Conservation (phyloP, 1,140 invertebrate species). For the Dermatophagoides farinae region DNA sequence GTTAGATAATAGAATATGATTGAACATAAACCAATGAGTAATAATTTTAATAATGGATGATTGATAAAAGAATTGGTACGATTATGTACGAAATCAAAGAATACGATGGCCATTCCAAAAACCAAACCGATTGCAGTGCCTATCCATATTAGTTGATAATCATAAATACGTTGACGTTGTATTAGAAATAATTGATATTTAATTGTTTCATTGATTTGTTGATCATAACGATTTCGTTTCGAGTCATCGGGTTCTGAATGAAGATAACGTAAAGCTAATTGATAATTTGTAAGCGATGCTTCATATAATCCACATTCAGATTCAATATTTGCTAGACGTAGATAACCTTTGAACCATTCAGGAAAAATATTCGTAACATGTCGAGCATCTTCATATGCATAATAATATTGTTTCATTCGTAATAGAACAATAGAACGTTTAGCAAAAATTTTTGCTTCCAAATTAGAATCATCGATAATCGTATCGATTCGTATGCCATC, state of each 20-base stretch:
- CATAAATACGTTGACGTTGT: slow-evolving; percentile 31
- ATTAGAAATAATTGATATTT: slow-evolving; percentile 16
- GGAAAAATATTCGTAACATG: slow-evolving; percentile 48
- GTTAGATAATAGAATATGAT: slow-evolving; percentile 4
- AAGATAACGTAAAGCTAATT: slow-evolving; percentile 29
- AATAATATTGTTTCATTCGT: slow-evolving; percentile 50
- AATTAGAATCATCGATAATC: not conserved
- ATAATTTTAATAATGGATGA: slow-evolving; percentile 5
- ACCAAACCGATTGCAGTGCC: slow-evolving; percentile 49
- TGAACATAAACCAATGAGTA: not conserved
- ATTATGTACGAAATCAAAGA: slow-evolving; percentile 37
- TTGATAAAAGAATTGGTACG: not conserved
- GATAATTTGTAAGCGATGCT: slow-evolving; percentile 48
- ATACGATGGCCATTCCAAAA: slow-evolving; percentile 43
- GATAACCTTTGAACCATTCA: slow-evolving; percentile 60
- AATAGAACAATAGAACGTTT: slow-evolving; percentile 57
- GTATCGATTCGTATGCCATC: not conserved
- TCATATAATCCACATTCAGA: slow-evolving; percentile 41
- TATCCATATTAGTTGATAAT: slow-evolving; percentile 49
- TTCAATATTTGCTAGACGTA: slow-evolving; percentile 53
- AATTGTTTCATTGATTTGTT: slow-evolving; percentile 31
- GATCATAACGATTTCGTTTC: slow-evolving; percentile 32
- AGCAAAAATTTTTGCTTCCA: slow-evolving; percentile 47
- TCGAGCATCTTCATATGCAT: slow-evolving; percentile 52
- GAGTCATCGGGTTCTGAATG: not conserved